A percentile compares a stretch with the other conserved stretches of the same genome.
Conservation (phyloP, 1,140 invertebrate species). For the Drosophila subobscura region DNA sequence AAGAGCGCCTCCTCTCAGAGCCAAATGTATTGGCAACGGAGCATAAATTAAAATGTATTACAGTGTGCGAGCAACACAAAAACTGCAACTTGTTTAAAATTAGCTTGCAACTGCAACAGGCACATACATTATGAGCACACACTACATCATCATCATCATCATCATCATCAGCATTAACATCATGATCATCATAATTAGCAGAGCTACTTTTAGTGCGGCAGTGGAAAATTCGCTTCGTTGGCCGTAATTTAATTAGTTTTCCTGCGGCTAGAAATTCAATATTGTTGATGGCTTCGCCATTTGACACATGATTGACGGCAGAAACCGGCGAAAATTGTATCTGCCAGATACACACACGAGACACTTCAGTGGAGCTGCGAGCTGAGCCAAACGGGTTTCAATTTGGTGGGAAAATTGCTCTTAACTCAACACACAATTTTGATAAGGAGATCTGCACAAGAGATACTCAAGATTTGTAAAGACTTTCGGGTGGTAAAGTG, state of each 20-base stretch:
- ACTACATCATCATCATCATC: slow-evolving; percentile 17
- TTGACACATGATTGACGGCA: slow-evolving; percentile 81
- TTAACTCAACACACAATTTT: slow-evolving; percentile 12
- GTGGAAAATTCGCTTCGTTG: slow-evolving; percentile 19
- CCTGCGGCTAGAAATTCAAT: slow-evolving; percentile 80
- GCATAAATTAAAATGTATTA: slow-evolving; percentile 80
- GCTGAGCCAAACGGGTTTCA: slow-evolving; percentile 33
- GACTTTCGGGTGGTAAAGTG: too few species aligned
- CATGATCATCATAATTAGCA: slow-evolving; percentile 44
- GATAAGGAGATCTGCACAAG: slow-evolving; percentile 38
- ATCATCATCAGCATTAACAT: slow-evolving; percentile 54
- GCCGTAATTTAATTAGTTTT: slow-evolving; percentile 81
- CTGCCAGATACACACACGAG: slow-evolving; percentile 1
- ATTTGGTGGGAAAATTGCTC: slow-evolving; percentile 40
- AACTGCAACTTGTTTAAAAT: slow-evolving; percentile 69
- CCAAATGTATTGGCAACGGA: slow-evolving; percentile 74
- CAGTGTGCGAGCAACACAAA: slow-evolving; percentile 24
- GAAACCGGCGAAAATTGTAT: slow-evolving; percentile 54
- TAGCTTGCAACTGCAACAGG: slow-evolving; percentile 49
- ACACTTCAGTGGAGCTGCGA: slow-evolving; percentile 37
- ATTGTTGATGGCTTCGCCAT: slow-evolving; percentile 78
- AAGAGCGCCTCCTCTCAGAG: slow-evolving; percentile 35
- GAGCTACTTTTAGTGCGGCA: slow-evolving; percentile 39
- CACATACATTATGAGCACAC: slow-evolving; percentile 20
- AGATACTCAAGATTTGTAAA: slow-evolving; percentile 19